These are phyloP conservation scores for Iselma pallidipennis DNA, from an alignment of 2,888 invertebrate species.

Conservation along the genomic window DNA sequence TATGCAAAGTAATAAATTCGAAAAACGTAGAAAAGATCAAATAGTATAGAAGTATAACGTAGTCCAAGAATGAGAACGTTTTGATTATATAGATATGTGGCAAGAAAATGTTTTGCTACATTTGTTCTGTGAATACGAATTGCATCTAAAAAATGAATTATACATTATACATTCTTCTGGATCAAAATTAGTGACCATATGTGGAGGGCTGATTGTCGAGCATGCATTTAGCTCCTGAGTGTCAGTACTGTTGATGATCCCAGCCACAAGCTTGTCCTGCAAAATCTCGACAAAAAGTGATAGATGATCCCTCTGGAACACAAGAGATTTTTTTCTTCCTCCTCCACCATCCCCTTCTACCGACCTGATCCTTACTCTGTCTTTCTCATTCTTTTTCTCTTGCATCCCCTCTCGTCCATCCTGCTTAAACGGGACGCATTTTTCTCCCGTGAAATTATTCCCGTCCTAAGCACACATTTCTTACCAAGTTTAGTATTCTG, in stretches of 20 bases:
- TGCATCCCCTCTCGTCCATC: conserved; percentile 30
- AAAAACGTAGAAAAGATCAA: background rate
- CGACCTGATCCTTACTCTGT: conserved; percentile 5
- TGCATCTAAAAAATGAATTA: too few relatives aligned
- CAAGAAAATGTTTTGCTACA: too few relatives aligned
- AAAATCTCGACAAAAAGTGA: conserved; percentile 51
- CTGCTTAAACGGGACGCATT: conserved; percentile 46
- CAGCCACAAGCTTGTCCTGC: conserved; percentile 28
- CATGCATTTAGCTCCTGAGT: background rate
- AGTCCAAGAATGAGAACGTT: background rate
- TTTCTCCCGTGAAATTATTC: conserved; percentile 52
- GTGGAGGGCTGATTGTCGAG: background rate
- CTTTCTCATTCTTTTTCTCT: conserved; percentile 15
- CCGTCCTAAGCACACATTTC: conserved; percentile 54
- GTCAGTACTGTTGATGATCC: conserved; percentile 22
- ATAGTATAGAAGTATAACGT: background rate
- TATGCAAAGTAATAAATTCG: background rate
- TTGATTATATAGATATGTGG: background rate
- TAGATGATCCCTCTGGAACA: conserved; percentile 52
- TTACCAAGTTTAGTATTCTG: conserved; percentile 52
- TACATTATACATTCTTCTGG: background rate
- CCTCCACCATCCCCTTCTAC: conserved; percentile 10
- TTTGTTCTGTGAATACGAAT: too few relatives aligned
- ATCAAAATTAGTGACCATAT: background rate
- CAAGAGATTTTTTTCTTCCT: conserved; percentile 40